phyloP scores from a whole-genome alignment of 2,797 vertebrate species.

The Cryptoblepharus egeriae region DNA sequence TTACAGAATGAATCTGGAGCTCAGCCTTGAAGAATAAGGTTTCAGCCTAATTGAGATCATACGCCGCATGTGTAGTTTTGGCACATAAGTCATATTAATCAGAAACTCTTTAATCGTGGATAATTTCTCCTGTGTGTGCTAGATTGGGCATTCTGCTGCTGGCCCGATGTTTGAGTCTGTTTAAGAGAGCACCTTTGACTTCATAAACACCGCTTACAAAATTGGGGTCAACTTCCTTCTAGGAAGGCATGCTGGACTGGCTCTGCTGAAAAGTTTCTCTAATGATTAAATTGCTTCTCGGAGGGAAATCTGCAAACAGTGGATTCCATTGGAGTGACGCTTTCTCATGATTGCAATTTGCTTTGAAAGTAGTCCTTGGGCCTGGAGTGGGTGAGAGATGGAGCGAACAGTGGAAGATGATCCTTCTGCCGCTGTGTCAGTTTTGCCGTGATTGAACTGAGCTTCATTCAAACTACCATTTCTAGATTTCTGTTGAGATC shows the following conservation, averaged over 20 bases:
- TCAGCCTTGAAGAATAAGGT: slow-evolving; percentile 84
- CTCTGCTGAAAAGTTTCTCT: slow-evolving; percentile 71
- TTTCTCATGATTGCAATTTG: slow-evolving; percentile 81
- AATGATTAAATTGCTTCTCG: slow-evolving; percentile 85
- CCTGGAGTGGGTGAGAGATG: slow-evolving; percentile 60
- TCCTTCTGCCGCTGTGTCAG: slow-evolving; percentile 25
- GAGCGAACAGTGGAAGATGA: slow-evolving; percentile 57
- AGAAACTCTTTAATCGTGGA: slow-evolving; percentile 86
- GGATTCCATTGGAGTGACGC: slow-evolving; percentile 81
- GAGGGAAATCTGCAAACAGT: slow-evolving; percentile 77
- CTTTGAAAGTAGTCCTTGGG: slow-evolving; percentile 78
- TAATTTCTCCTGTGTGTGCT: slow-evolving; percentile 83
- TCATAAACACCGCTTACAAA: slow-evolving; percentile 84
- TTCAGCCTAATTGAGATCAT: slow-evolving; percentile 93
- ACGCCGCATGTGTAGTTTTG: slow-evolving; percentile 86
- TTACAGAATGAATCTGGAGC: slow-evolving; percentile 81
- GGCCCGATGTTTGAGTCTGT: slow-evolving; percentile 79
- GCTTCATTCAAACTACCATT: slow-evolving; percentile 34
- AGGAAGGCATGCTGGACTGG: slow-evolving; percentile 67
- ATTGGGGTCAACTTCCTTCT: slow-evolving; percentile 78
- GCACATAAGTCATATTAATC: slow-evolving; percentile 87
- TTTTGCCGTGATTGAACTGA: slow-evolving; percentile 17
- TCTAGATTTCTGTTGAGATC: neutral
- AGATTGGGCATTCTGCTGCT: slow-evolving; percentile 74
- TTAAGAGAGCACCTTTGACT: slow-evolving; percentile 87